Conservation (phyloP, 2,888 invertebrate genomes). For the Tridacna gigas region DNA sequence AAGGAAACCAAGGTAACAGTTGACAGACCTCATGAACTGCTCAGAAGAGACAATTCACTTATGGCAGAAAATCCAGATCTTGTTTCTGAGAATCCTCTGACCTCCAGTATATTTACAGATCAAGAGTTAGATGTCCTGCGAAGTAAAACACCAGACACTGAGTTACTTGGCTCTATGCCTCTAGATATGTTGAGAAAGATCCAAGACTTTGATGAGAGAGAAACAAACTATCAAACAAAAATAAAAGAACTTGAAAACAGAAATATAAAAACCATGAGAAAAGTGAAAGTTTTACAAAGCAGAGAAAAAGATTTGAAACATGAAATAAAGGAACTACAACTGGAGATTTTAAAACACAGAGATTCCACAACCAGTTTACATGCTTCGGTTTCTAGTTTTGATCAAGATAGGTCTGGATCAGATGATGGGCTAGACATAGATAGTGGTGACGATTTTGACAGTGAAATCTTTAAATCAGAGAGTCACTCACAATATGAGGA, state of each 20-base stretch:
- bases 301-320: conserved; percentile 62
- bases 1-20: conserved; percentile 3
- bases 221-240: conserved; percentile 60
- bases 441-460: conserved; percentile 36
- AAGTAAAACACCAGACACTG: conserved; percentile 55
- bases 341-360: conserved; percentile 45
- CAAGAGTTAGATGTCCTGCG: conserved; percentile 50
- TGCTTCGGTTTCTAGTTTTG: conserved; percentile 57
- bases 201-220: conserved; percentile 62
- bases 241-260: conserved; percentile 58
- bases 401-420: conserved; percentile 56
- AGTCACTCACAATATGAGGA: conserved; percentile 46
- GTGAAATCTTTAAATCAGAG: conserved; percentile 53
- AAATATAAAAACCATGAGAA: conserved; percentile 56
- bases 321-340: conserved; percentile 62
- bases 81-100: conserved; percentile 59
- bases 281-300: conserved; percentile 56
- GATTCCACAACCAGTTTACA: conserved; percentile 50
- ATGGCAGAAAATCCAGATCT: conserved; percentile 66
- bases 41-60: conserved; percentile 21
- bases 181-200: conserved; percentile 64
- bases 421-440: conserved; percentile 58
- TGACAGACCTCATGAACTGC: conserved; percentile 19
- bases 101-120: conserved; percentile 55
- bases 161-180: conserved; percentile 59